These are phyloP conservation scores for Crossaster papposus DNA, from an alignment of 53 echinoderm and acorn worm species.

Conservation along the genomic window DNA sequence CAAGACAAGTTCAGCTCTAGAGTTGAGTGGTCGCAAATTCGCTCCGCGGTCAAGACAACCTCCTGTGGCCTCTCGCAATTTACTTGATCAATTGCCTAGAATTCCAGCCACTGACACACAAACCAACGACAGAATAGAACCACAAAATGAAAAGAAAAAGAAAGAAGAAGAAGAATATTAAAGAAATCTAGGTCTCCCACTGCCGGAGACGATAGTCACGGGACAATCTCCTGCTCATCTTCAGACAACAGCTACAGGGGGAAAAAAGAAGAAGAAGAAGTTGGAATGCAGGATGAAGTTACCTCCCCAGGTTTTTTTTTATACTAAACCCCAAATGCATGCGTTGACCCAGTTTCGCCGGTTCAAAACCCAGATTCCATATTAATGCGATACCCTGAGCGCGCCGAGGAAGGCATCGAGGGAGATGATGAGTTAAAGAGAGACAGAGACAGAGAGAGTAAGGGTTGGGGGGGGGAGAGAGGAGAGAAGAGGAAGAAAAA, in stretches of 20 bases:
- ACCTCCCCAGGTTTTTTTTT: constrained; percentile 30
- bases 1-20: neutral
- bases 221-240: constrained; percentile 17
- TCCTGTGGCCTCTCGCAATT: neutral
- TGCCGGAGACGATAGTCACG: neutral
- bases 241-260: constrained; percentile 40
- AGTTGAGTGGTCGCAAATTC: neutral
- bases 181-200: constrained; percentile 32
- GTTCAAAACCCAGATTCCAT: constrained; percentile 60
- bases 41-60: neutral
- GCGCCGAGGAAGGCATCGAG: neutral
- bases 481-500: constrained; percentile 11
- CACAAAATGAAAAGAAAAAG: constrained; percentile 17
- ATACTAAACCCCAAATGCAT: constrained; percentile 15
- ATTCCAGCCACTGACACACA: constrained; percentile 28
- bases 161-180: neutral
- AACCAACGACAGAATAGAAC: neutral
- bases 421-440: constrained; percentile 15
- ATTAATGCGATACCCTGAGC: constrained; percentile 54
- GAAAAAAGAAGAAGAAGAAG: no score
- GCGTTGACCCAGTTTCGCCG: constrained; percentile 50
- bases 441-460: neutral
- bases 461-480: neutral
- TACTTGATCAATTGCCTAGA: neutral
- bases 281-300: constrained; percentile 24